phyloP scores from a whole-genome alignment of 1,140 invertebrate genomes.

The Drosophila eugracilis region DNA sequence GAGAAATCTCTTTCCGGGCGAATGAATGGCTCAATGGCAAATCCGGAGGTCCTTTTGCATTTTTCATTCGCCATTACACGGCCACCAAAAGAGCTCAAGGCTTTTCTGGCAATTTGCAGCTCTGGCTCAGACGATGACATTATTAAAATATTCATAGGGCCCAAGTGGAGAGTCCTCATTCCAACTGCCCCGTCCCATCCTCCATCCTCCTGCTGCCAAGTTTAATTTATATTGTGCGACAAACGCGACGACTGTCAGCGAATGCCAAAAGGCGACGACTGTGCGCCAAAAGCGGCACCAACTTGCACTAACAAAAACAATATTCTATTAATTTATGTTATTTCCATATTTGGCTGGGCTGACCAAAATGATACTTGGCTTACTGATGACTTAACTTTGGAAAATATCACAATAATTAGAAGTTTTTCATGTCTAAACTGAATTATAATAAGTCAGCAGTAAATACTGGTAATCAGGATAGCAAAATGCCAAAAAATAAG shows the following conservation, averaged over 20 bases:
- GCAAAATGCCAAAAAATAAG: no score
- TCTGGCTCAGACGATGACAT: slow-evolving; percentile 43
- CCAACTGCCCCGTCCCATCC: not conserved
- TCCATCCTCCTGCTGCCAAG: slow-evolving; percentile 37
- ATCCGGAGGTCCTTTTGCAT: slow-evolving; percentile 41
- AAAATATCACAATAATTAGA: not conserved
- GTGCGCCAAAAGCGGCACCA: slow-evolving; percentile 62
- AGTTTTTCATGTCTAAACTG: no score
- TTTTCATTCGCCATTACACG: slow-evolving; percentile 44
- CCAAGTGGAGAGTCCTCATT: slow-evolving; percentile 20
- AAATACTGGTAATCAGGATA: no score
- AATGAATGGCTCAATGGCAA: slow-evolving; percentile 29
- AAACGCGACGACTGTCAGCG: slow-evolving; percentile 62
- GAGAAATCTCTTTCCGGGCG: slow-evolving; percentile 8
- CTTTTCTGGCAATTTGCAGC: slow-evolving; percentile 64
- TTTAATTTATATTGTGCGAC: slow-evolving; percentile 80
- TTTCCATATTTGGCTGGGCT: not conserved
- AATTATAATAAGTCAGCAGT: no score
- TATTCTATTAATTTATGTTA: not conserved
- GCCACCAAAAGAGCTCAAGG: slow-evolving; percentile 64
- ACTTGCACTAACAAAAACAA: slow-evolving; percentile 8
- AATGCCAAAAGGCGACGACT: slow-evolving; percentile 46
- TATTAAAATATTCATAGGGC: slow-evolving; percentile 77
- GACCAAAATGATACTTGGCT: not conserved
- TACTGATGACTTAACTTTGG: not conserved